Evolutionary conservation across 2,113 vertebrate genomes (phyloP), one percentile per base, ranked within the genome.

Genomic region (Zosterops pallidus): DNA sequence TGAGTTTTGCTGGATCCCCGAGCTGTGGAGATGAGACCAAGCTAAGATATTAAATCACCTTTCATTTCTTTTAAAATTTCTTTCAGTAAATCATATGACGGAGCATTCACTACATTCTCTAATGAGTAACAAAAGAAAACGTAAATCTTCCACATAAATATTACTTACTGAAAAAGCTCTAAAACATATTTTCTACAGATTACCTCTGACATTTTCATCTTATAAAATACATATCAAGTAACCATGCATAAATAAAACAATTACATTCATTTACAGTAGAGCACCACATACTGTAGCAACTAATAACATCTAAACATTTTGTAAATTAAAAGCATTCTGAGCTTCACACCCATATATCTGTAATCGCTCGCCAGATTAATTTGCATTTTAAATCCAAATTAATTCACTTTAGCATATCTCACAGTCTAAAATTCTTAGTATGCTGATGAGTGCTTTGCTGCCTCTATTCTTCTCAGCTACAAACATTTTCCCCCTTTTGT

Each of bases 331-430:
- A 98, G 98, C 97, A 97, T 98, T 98, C 96, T 94, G 97, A 98
- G 98, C 97, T 98, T 98, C 98, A 97, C 97, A 98, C 98, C 98
- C 98, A 98, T 98, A 98, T 98, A 99, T 98, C 98, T 98, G 98
- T 98, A 99, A 99, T 99, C 98, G 96, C 98, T 98, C 95, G 92
- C 98, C 98, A 98, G 98, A 98, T 98, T 98, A 98, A 99, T 99
- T 99, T 99, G 99, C 99, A 99, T 99, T 98, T 99, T 99, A 99
- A 99, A 99, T 99, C 99, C 99, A 99, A 99, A 99, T 99, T 99
- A 99, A 99, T 99, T 99, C 99, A 99, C 98, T 99, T 99, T 98
- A 98, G 98, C 98, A 98, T 99, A 99, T 99, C 98, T 99, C 98
- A 98, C 98, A 98, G 97, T 98, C 97, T 97, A 98, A 98, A 98